Base-by-base conservation (phyloP, 2,113 vertebrate species). In the Theristicus caerulescens region DNA sequence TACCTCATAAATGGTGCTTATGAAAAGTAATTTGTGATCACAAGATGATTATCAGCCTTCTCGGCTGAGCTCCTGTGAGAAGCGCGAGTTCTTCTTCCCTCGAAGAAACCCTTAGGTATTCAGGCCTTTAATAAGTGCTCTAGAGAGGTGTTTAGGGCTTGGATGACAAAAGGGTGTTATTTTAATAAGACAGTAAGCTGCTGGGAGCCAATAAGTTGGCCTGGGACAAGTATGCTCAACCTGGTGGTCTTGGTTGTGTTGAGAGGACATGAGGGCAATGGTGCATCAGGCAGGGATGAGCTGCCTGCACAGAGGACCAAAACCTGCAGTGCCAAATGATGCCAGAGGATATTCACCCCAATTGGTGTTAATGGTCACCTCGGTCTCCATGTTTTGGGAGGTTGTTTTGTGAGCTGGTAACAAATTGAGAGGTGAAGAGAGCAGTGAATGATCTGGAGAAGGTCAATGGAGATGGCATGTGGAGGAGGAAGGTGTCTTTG, bases 1-100 rank as follows among this genome's bases (percentile, higher is more conserved):
- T 96, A 90, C 93, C 87, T 96, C 92, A 97, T 96, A 95, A 95
- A 94, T 87, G 94, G 87, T 93, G 82, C 92, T 94, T 81, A 69
- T 55, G 77, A 97, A 72, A 81, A 91, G 94, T 72, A 96, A 95
- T 96, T 91, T 96, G 88, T 87, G 95, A 89, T 92, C 90, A 76
- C n/a, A 44, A 97, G 90, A 90, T 96, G 91, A 96, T 95, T 93
- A 89, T 95, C 94, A 83, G 72, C 73, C 73, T 96, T 91, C 79
- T 95, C 64, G 2, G 52, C 67, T 12, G 34, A 96, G 94, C 96
- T 92, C 61, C 73, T 66, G 83, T 72, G 47, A 90, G 88, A 19
- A 82, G 79, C 7, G 14, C 0, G 19, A 73, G 89, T 87, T 91
- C 79, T 90, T 88, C 93, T 90, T 93, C 90, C 58, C 71, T 64